Base-by-base conservation (phyloP, 2,113 vertebrate genomes). In the Acrocephalus kingi region DNA sequence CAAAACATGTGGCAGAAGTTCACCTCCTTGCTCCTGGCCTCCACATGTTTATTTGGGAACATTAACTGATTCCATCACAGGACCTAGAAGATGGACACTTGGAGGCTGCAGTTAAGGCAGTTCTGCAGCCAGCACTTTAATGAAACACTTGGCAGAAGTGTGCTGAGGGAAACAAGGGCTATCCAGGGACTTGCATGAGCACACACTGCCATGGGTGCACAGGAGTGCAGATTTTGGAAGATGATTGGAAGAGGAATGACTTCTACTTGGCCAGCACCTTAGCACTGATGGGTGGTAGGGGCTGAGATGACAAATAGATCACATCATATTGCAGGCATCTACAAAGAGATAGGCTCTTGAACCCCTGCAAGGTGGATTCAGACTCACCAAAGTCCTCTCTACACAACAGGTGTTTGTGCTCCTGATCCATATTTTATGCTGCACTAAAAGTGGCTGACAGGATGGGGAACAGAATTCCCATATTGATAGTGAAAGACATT, bases 101-200 rank as follows among this genome's bases (percentile, higher is more conserved):
- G 55, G 59, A 89, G 14, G 19, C 33, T 41, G 27, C 5, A 51
- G 23, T 21, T n/a, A 46, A 39, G 62, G 35, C 13, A 85, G 46
- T 12, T 71, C n/a, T 20, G 15, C 6, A 69, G 61, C 25, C 52
- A 67, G 64, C 0, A 5, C 25, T 63, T 43, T 14, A 72, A 39
- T 54, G 33, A 88, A 88, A 76, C 13, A 48, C 2, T 41, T 3
- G 4, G 24, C 30, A 52, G 18, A 86, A 43, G 22, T 31, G 18
- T 21, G 37, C 17, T 46, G 43, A 56, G 31, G 31, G 22, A 73
- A 76, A 43, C 4, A 5, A 64, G 27, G 13, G 14, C 30, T 51
- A 39, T 18, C 11, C 69, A 75, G 37, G 23, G 37, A 88, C 31
- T 39, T 3, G 1, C 0, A 1, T 16, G 18, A 86, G 19, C 0